These are phyloP conservation scores for Phoxinus dragarum DNA, from an alignment of 2,797 vertebrate genomes.

Conservation along the genomic window DNA sequence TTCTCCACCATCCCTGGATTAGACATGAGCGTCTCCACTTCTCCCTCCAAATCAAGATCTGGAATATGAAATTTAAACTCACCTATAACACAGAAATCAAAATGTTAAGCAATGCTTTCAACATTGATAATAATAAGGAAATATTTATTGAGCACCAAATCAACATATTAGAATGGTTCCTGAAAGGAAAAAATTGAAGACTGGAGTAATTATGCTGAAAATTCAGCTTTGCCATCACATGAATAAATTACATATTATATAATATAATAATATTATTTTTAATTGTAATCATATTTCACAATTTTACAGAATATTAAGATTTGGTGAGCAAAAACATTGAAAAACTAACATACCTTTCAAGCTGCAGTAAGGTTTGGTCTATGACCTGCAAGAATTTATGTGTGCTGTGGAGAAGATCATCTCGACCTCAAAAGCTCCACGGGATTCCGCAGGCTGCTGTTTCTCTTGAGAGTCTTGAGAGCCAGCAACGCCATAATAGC, in stretches of 20 bases:
- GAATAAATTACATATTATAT: neutral
- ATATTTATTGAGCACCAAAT: neutral
- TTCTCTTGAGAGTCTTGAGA: neutral
- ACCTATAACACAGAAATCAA: conserved; percentile 68
- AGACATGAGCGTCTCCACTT: conserved; percentile 72
- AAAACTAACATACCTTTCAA: conserved; percentile 71
- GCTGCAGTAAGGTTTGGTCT: conserved; percentile 78
- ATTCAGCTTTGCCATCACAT: neutral
- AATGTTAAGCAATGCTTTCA: neutral
- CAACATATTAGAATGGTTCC: neutral
- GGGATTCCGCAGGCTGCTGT: conserved; percentile 53
- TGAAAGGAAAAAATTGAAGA: neutral
- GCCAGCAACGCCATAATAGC: conserved; percentile 42
- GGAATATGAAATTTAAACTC: conserved; percentile 85
- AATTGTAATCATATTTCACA: neutral
- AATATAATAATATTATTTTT: neutral
- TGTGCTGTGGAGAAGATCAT: conserved; percentile 80
- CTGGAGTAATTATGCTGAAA: neutral
- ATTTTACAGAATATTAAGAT: neutral
- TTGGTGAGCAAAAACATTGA: neutral
- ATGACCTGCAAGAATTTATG: conserved; percentile 79
- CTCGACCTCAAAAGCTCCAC: conserved; percentile 65
- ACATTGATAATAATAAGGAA: neutral
- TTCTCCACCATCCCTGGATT: conserved; percentile 74
- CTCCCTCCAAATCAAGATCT: conserved; percentile 77